Conservation (phyloP, 1,140 invertebrate genomes). For the Habropoda laboriosa region DNA sequence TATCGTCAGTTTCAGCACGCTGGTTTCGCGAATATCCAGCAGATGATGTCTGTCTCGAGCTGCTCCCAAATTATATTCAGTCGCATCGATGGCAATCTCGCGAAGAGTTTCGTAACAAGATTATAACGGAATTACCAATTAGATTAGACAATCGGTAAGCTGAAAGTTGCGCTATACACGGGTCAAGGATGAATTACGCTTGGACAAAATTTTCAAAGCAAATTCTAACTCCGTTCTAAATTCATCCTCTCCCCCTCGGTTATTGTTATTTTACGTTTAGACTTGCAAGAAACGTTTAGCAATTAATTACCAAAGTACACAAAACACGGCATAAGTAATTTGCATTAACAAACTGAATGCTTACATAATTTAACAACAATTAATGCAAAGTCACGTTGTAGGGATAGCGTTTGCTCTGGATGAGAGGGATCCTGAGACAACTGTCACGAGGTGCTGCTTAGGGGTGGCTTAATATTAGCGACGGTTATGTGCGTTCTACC, state of each 20-base stretch:
- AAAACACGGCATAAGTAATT: slow-evolving; percentile 16
- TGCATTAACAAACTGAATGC: slow-evolving; percentile 44
- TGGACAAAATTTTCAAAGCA: slow-evolving; percentile 25
- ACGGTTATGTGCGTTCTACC: slow-evolving; percentile 23
- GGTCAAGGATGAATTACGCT: not conserved
- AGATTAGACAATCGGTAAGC: slow-evolving; percentile 23
- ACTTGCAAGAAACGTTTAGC: not conserved
- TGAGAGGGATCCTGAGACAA: slow-evolving; percentile 41
- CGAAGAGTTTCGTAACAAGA: slow-evolving; percentile 38
- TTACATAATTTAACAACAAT: slow-evolving; percentile 64
- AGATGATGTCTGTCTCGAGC: slow-evolving; percentile 31
- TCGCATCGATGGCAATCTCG: slow-evolving; percentile 32
- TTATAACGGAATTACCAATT: slow-evolving; percentile 41
- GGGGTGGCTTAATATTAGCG: slow-evolving; percentile 40
- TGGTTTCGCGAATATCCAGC: not conserved
- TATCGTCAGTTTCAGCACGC: slow-evolving; percentile 29
- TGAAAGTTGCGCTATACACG: slow-evolving; percentile 22
- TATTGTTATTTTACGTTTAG: not conserved
- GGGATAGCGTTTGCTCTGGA: slow-evolving; percentile 28
- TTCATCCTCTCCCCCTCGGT: not conserved
- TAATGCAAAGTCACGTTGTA: slow-evolving; percentile 69
- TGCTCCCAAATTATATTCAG: slow-evolving; percentile 37
- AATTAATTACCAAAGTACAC: slow-evolving; percentile 18
- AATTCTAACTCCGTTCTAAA: not conserved
- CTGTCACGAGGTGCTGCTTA: slow-evolving; percentile 21